Evolutionary conservation across 2,113 vertebrate species (phyloP), one percentile per base, ranked within the genome.

Genomic region (Sinocyclocheilus anophthalmus): DNA sequence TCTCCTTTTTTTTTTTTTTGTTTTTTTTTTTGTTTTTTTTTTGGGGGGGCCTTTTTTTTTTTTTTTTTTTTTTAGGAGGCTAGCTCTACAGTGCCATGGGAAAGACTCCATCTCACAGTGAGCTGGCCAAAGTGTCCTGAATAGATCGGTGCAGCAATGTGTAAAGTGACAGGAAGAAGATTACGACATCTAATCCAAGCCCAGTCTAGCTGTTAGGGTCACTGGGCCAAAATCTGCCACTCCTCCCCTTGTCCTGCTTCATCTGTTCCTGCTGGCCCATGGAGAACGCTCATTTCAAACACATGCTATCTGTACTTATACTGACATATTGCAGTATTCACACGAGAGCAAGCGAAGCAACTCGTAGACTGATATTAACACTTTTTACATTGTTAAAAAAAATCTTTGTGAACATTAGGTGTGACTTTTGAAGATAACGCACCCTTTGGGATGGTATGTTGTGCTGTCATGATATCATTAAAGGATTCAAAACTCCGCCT

Each of bases 141-240:
- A 87, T 70, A 87, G 93, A 93, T 89, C 84, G 91, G 94, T 94
- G 93, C 92, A 91, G 88, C 87, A 81, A 90, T 91, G 93, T 93
- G 93, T 94, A 93, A 95, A 94, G 93, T 94, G 95, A 94, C 95
- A 95, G 90, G 90, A 89, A 93, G 93, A 94, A 94, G 95, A 95
- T 95, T 95, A 95, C 92, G 90, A 92, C 92, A 86, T 93, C 91
- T 95, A 95, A 95, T 94, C 94, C 92, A 75, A 90, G 93, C 91
- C 91, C 89, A 91, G 91, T 91, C 94, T 90, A 90, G 90, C 93
- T 93, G 95, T 91, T 94, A 93, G 67, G 92, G 92, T 94, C 93
- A 92, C 83, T 55, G 92, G 92, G 93, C 92, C 93, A 94, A 95
- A 95, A 91, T 91, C 90, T 91, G 89, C 90, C 80, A 61, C 78